Evolutionary conservation across 92 coral and sea anemone genomes (phyloP).

Genomic region (Epizoanthus scotinus): DNA sequence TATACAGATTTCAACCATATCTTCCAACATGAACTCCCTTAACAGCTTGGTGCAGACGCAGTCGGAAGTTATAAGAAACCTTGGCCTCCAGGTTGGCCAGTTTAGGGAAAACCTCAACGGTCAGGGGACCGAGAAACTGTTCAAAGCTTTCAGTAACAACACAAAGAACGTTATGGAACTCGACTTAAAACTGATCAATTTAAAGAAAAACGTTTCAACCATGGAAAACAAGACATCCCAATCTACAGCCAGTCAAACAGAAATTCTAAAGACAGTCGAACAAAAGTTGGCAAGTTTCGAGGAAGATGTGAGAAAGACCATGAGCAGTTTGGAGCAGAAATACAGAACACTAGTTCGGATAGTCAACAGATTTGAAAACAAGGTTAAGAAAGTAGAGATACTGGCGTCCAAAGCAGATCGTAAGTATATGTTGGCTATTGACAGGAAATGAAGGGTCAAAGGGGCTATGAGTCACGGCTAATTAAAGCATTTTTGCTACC

Average conservation of each 20-base stretch:
- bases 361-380: constrained; percentile 6
- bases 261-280: constrained; percentile 15
- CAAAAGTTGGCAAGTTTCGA: constrained; percentile 25
- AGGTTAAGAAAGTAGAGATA: background rate
- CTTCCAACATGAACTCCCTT: constrained; percentile 59
- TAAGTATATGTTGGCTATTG: background rate
- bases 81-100: constrained; percentile 53
- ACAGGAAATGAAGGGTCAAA: too few relatives aligned
- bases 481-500: too few relatives aligned
- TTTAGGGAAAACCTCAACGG: constrained; percentile 31
- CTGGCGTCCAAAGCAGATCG: background rate
- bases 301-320: background rate
- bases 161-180: constrained; percentile 1
- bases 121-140: background rate
- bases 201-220: constrained; percentile 6
- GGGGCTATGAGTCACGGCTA: too few relatives aligned
- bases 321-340: background rate
- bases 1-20: constrained; percentile 51
- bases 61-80: constrained; percentile 64
- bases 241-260: background rate
- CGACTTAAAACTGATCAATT: background rate
- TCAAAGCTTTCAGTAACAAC: background rate
- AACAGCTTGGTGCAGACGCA: constrained; percentile 73
- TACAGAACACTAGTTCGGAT: background rate
- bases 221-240: constrained; percentile 5